Evolutionary conservation across 2,888 invertebrate genomes (phyloP).

Genomic region (Willowsia nigromaculata): DNA sequence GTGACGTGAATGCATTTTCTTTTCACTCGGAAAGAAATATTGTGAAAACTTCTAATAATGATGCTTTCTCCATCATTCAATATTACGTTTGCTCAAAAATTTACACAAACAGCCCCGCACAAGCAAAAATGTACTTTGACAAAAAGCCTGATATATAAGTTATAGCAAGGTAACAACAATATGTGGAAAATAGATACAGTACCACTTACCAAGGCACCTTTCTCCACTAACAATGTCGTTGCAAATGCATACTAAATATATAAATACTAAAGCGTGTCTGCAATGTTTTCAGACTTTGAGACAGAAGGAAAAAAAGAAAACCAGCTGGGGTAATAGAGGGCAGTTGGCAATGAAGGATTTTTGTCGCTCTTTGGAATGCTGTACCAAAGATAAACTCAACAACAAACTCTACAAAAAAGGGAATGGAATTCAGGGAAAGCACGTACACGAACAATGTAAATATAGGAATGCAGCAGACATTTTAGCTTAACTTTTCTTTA

Average conservation of each 20-base stretch:
- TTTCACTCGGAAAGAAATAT: no score
- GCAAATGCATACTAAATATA: background rate
- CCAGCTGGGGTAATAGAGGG: background rate
- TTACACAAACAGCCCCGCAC: no score
- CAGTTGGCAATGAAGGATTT: background rate
- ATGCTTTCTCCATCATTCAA: no score
- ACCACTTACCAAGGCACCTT: conserved; percentile 65
- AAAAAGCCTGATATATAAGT: no score
- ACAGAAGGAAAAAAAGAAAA: background rate
- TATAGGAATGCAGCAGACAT: conserved; percentile 18
- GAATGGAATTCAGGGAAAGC: background rate
- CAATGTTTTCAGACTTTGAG: no score
- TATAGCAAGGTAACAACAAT: background rate
- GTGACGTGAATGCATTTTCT: no score
- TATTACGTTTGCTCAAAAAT: no score
- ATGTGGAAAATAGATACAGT: background rate
- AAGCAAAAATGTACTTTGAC: no score
- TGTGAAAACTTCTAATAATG: no score
- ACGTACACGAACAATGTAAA: conserved; percentile 27
- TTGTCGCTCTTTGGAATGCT: background rate
- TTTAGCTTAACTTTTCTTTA: no score
- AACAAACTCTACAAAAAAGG: background rate
- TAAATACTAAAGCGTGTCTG: no score
- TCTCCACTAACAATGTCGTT: background rate
- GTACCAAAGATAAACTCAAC: background rate